Percentiles rank a stretch among this genome's conserved stretches.
phyloP scores from a whole-genome alignment of 2,888 invertebrate species.

The Diloba caeruleocephala region DNA sequence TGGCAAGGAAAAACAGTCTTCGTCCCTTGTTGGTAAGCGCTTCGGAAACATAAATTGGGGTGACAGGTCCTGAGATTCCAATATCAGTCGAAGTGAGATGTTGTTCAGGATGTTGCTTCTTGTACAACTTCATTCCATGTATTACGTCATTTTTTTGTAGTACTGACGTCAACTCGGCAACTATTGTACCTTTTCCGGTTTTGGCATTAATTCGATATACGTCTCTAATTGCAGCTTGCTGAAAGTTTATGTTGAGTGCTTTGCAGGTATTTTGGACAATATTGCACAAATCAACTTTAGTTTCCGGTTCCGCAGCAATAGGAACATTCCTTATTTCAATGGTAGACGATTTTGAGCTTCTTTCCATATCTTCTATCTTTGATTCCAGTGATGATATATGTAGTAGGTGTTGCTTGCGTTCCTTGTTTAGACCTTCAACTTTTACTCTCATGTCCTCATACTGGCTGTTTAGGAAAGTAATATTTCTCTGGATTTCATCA shows the following conservation, averaged over 20 bases:
- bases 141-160: no score
- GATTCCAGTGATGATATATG: not conserved
- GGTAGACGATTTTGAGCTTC: not conserved
- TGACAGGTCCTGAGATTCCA: no score
- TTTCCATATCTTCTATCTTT: not conserved
- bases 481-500: not conserved
- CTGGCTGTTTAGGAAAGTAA: not conserved
- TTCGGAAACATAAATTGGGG: no score
- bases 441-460: not conserved
- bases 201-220: not conserved
- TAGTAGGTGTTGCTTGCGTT: not conserved
- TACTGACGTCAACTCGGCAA: no score
- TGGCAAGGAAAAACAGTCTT: no score
- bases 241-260: not conserved
- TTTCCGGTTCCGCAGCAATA: not conserved
- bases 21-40: no score
- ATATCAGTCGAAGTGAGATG: no score
- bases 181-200: not conserved
- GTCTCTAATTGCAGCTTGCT: not conserved
- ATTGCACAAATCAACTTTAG: not conserved
- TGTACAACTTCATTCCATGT: no score
- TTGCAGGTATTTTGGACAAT: no score
- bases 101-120: no score
- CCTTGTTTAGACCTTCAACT: not conserved
- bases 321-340: not conserved